Evolutionary conservation across 2,888 invertebrate genomes (phyloP).

Genomic region (Pterostichus madidus): DNA sequence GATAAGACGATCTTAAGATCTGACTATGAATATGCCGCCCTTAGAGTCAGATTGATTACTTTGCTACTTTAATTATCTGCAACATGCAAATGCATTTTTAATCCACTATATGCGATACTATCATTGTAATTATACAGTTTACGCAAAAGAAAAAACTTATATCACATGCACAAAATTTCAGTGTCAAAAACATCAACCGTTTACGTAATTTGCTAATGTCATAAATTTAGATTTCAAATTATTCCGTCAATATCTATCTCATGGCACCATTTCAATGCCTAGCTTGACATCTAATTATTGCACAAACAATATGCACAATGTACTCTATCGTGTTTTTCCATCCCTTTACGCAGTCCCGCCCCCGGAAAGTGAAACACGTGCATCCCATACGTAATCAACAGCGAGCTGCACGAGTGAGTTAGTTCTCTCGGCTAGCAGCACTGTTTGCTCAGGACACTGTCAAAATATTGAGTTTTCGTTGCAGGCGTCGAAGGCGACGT

Average conservation of each 20-base stretch:
- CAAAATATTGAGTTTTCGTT: constrained; percentile 72
- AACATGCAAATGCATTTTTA: too few species aligned
- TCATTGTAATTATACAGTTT: not conserved
- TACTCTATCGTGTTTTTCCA: not conserved
- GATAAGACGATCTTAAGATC: too few species aligned
- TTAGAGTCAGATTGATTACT: too few species aligned
- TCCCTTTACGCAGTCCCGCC: constrained; percentile 22
- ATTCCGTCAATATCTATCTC: not conserved
- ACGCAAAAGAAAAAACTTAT: not conserved
- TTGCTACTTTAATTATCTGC: too few species aligned
- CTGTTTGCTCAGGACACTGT: constrained; percentile 73
- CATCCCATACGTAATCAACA: constrained; percentile 63
- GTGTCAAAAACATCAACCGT: not conserved
- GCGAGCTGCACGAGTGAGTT: constrained; percentile 9
- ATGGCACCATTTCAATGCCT: not conserved
- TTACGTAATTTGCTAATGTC: too few species aligned
- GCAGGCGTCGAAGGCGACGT: not conserved
- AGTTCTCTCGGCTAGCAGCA: constrained; percentile 29
- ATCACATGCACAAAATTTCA: not conserved
- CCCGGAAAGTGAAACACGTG: constrained; percentile 46
- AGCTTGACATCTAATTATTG: constrained; percentile 6
- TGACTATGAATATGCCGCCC: too few species aligned
- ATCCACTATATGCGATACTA: too few species aligned
- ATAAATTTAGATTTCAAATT: not conserved
- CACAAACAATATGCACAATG: not conserved